Percentiles rank a stretch among this genome's conserved stretches.
These are phyloP conservation scores for Trachops cirrhosus DNA, from an alignment of 2,797 vertebrate genomes.

Conservation along the genomic window DNA sequence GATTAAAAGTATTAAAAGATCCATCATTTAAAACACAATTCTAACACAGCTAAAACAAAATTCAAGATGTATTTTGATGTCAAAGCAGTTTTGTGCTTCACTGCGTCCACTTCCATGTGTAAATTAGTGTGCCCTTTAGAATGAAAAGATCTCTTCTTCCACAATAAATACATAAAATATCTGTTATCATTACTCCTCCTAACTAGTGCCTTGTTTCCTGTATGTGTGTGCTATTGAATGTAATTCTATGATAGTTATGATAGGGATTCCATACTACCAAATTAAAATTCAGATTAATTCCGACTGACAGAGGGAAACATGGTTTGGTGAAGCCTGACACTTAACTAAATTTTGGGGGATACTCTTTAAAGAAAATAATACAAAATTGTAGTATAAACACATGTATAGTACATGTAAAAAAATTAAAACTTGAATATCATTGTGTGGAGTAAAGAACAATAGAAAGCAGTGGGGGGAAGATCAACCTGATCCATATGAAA, in stretches of 20 bases:
- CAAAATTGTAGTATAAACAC: not conserved
- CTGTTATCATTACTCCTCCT: not conserved
- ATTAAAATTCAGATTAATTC: not conserved
- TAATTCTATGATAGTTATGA: not conserved
- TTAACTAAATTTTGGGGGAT: not conserved
- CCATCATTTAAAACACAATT: constrained; percentile 36
- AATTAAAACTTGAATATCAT: not conserved
- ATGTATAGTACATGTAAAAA: not conserved
- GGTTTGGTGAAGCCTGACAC: not conserved
- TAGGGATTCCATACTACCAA: not conserved
- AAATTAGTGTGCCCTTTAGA: constrained; percentile 27
- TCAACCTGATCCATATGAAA: not conserved
- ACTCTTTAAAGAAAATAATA: not conserved
- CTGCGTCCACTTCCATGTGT: not conserved
- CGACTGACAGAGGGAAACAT: not conserved
- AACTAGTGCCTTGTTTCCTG: not conserved
- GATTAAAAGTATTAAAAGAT: constrained; percentile 38
- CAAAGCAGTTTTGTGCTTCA: constrained; percentile 44
- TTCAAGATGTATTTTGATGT: constrained; percentile 42
- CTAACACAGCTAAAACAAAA: constrained; percentile 14
- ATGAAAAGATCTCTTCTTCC: constrained; percentile 17
- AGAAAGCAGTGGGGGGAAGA: not conserved
- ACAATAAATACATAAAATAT: constrained; percentile 34
- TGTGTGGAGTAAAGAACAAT: not conserved
- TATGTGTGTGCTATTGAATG: not conserved